These are phyloP conservation scores for Leptinotarsa lineolata DNA, from an alignment of 1,140 invertebrate genomes.

Conservation along the genomic window DNA sequence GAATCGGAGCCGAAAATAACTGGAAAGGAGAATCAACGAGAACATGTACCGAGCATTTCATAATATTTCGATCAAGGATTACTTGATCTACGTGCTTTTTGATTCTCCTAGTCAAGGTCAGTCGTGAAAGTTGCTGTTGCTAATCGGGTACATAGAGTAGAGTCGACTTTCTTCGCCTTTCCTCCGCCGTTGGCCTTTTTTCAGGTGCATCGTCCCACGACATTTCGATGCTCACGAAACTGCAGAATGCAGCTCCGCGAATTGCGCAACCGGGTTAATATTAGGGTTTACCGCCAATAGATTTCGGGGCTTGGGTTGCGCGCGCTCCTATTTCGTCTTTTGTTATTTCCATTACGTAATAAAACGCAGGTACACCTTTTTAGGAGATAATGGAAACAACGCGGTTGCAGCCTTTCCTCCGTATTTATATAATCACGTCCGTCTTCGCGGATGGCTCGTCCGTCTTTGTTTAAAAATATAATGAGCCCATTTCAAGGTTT, in stretches of 20 bases:
- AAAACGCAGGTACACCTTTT: background rate
- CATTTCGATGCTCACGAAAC: constrained; percentile 17
- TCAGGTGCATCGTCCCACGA: constrained; percentile 21
- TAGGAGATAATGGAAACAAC: background rate
- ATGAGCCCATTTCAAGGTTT: constrained; percentile 16
- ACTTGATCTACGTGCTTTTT: constrained; percentile 3
- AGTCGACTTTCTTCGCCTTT: constrained; percentile 22
- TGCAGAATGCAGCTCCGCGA: constrained; percentile 35
- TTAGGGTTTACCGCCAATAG: constrained; percentile 39
- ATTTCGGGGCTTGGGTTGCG: constrained; percentile 30
- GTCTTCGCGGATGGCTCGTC: background rate
- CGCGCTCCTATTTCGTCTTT: constrained; percentile 28
- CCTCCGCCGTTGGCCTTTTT: background rate
- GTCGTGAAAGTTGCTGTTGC: constrained; percentile 41
- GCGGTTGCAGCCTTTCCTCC: background rate
- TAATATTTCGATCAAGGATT: constrained; percentile 30
- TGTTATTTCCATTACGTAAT: constrained; percentile 27
- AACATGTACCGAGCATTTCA: background rate
- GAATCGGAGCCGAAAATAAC: background rate
- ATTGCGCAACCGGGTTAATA: constrained; percentile 40
- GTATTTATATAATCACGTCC: background rate
- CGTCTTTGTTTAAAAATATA: constrained; percentile 11
- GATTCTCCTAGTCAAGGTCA: constrained; percentile 37
- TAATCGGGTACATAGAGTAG: constrained; percentile 24
- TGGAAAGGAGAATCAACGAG: too few species aligned